Base-by-base conservation (phyloP, 2,888 invertebrate species). In the Pammene aurita region DNA sequence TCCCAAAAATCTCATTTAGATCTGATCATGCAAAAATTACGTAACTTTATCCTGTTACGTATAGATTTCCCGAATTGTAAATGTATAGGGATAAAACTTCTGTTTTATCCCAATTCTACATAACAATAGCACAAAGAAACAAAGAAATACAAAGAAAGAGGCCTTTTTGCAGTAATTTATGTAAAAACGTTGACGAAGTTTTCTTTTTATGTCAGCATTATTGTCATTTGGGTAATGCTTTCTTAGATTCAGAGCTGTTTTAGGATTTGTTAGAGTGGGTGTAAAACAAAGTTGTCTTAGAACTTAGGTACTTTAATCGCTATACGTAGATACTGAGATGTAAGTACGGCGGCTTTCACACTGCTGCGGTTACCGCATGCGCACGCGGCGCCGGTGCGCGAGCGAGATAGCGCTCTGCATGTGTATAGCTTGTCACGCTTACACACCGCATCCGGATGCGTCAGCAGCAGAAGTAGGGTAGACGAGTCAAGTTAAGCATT, bases 151-250 rank as follows among this genome's bases (percentile, higher is more conserved):
- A 50, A 13, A 52, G 13, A 52, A 52, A 50, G 14, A 54, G 69
- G 65, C 70, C 60, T 70, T 70, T 70, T 70, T 38, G 54, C 18
- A 18, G 38, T 68, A 68, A 68, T 68, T 68, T 68, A 68, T 63
- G 67, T 68, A 68, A 68, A 68, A 68, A 68, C 63, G 63, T 50
- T 16, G 41, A n/a, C 38, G 42, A 10, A 61, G 46, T 48, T 38
- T 55, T 48, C 18, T 66, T 6, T 26, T 26, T 26, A 26, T 26
- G 26, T 38, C 62, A n/a, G n/a, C n/a, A 66, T 70, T 66, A 66
- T 50, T 66, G 62, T 57, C 35, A 70, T 70, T 70, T 66, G 10
- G 50, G 34, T 66, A 70, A 70, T 69, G 69, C 54, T 42, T 42
- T 63, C 57, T 63, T 68, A 35, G 50, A 63, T 42, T 50, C 16